Percentiles rank a stretch among this genome's conserved stretches.
These are phyloP conservation scores for Dryobotodes eremita DNA, from an alignment of 2,888 invertebrate genomes.

Conservation along the genomic window DNA sequence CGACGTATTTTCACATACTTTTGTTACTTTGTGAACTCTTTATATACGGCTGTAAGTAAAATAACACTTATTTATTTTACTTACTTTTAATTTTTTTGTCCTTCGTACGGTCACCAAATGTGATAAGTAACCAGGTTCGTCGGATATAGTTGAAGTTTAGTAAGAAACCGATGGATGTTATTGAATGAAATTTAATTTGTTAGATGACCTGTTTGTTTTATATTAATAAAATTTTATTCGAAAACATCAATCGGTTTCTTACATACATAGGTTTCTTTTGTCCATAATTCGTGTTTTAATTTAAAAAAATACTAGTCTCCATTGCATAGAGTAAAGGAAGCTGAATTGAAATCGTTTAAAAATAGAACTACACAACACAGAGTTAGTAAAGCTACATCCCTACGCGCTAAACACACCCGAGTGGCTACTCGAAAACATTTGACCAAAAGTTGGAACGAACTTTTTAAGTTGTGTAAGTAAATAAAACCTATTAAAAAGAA, in stretches of 20 bases:
- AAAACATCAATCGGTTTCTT: too few species aligned
- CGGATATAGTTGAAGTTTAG: too few species aligned
- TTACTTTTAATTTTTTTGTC: too few species aligned
- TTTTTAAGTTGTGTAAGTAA: conserved; percentile 28
- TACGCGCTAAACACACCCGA: conserved; percentile 26
- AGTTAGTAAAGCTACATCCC: not conserved
- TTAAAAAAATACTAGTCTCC: too few species aligned
- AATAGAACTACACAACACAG: not conserved
- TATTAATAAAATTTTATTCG: too few species aligned
- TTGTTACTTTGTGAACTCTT: not conserved
- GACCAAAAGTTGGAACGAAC: conserved; percentile 27
- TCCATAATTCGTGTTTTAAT: not conserved
- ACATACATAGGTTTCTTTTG: too few species aligned
- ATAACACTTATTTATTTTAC: too few species aligned
- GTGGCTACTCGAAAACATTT: conserved; percentile 19
- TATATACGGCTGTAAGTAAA: not conserved
- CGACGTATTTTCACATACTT: conserved; percentile 1
- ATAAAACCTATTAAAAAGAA: conserved; percentile 23
- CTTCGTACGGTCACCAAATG: too few species aligned
- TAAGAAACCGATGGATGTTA: too few species aligned
- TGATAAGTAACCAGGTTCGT: too few species aligned
- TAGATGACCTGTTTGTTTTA: too few species aligned
- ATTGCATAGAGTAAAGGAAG: not conserved
- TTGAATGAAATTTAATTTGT: too few species aligned
- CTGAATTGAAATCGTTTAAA: conserved; percentile 8